phyloP scores from a whole-genome alignment of 2,797 vertebrate genomes.

The Telmatherina bonti region DNA sequence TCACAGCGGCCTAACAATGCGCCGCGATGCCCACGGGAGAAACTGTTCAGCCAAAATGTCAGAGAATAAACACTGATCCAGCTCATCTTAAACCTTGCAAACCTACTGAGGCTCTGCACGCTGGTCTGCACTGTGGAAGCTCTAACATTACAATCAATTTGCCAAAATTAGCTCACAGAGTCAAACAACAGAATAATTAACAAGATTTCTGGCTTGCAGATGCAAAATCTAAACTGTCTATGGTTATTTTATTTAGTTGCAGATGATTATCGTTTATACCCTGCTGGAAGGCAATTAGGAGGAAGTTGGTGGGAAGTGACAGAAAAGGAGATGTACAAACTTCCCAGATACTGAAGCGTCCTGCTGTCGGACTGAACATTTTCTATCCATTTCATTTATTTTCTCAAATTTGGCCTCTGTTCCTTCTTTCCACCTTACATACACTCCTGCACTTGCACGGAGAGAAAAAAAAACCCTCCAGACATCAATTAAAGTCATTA shows the following conservation, averaged over 20 bases:
- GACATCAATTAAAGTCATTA: constrained; percentile 69
- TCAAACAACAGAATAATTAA: constrained; percentile 19
- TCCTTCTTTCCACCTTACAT: constrained; percentile 44
- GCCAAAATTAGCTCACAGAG: constrained; percentile 11
- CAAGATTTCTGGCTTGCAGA: constrained; percentile 28
- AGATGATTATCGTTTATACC: constrained; percentile 14
- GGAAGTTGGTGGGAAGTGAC: constrained; percentile 27
- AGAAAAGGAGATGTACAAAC: constrained; percentile 17
- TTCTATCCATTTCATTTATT: constrained; percentile 56
- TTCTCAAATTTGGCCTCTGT: constrained; percentile 46
- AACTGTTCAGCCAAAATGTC: neutral
- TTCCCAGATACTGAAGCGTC: constrained; percentile 24
- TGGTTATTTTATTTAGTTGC: constrained; percentile 45
- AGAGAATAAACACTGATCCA: neutral
- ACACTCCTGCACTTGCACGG: constrained; percentile 31
- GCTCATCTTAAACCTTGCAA: neutral
- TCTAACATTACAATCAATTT: constrained; percentile 10
- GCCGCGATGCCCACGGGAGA: neutral
- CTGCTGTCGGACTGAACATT: constrained; percentile 45
- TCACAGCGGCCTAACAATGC: neutral
- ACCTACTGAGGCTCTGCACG: neutral
- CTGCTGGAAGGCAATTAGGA: constrained; percentile 32
- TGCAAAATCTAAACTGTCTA: constrained; percentile 39
- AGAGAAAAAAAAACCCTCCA: constrained; percentile 36
- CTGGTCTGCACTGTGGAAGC: neutral